Evolutionary conservation across 1,140 invertebrate species (phyloP).

Genomic region (Drosophila pachea): DNA sequence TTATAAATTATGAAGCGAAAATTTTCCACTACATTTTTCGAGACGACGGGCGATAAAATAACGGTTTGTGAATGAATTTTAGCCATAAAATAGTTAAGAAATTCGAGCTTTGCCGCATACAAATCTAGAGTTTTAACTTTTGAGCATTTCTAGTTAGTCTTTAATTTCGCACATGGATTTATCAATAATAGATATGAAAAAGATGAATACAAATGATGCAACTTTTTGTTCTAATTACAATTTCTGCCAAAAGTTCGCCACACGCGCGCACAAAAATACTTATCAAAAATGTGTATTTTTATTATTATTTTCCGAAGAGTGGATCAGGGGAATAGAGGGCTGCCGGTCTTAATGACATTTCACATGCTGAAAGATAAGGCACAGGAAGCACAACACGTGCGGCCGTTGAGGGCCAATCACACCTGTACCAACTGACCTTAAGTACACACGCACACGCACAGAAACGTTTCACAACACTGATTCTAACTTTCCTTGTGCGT

Average conservation of each 20-base stretch:
- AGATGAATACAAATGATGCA: background rate
- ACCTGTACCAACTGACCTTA: slow-evolving; percentile 20
- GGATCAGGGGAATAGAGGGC: background rate
- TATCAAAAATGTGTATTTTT: slow-evolving; percentile 1
- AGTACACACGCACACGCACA: background rate
- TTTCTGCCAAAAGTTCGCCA: slow-evolving; percentile 6
- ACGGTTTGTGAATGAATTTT: too few relatives aligned
- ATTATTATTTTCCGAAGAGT: slow-evolving; percentile 10
- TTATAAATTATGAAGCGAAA: slow-evolving; percentile 30
- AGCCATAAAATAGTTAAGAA: too few relatives aligned
- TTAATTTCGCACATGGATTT: background rate
- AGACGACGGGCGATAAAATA: too few relatives aligned
- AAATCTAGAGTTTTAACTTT: too few relatives aligned
- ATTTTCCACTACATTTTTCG: slow-evolving; percentile 6
- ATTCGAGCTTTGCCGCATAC: too few relatives aligned
- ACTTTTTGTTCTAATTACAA: background rate
- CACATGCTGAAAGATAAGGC: slow-evolving; percentile 24
- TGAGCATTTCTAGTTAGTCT: too few relatives aligned
- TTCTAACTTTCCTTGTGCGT: slow-evolving; percentile 16
- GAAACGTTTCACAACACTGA: slow-evolving; percentile 8
- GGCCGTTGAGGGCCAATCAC: slow-evolving; percentile 4
- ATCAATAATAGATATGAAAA: background rate
- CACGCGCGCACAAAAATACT: slow-evolving; percentile 9
- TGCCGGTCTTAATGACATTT: slow-evolving; percentile 1
- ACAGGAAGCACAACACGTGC: slow-evolving; percentile 25